Conservation (phyloP, 2,113 vertebrate species). For the Petaurus breviceps region DNA sequence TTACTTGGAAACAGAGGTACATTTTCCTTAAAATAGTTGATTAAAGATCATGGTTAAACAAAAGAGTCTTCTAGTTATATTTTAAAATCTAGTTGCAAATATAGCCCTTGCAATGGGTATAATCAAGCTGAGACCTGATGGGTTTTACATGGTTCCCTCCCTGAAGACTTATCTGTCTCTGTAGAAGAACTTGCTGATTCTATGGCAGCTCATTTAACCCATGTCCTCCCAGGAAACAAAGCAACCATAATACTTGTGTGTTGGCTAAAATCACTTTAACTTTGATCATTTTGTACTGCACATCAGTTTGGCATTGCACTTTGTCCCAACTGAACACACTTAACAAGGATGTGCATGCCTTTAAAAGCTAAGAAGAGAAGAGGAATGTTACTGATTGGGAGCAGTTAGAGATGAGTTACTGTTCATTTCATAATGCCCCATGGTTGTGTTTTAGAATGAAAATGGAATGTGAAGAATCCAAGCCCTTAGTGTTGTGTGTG, state of each 20-base stretch:
- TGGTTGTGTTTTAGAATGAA: conserved; percentile 93
- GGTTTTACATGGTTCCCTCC: conserved; percentile 84
- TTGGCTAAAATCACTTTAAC: conserved; percentile 89
- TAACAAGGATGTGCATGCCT: conserved; percentile 85
- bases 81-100: conserved; percentile 80
- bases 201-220: conserved; percentile 91
- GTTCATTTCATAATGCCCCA: conserved; percentile 94
- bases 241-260: conserved; percentile 88
- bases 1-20: conserved; percentile 67
- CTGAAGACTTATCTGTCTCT: conserved; percentile 83
- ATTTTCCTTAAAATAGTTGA: conserved; percentile 74
- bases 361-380: conserved; percentile 92
- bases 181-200: conserved; percentile 90
- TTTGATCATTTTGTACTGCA: conserved; percentile 96
- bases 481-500: conserved; percentile 68
- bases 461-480: conserved; percentile 92
- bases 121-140: conserved; percentile 84
- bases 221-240: conserved; percentile 91
- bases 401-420: conserved; percentile 94
- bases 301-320: conserved; percentile 98
- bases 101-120: conserved; percentile 82
- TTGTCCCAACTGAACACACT: conserved; percentile 95
- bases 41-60: conserved; percentile 69
- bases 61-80: conserved; percentile 73
- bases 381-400: conserved; percentile 95